A percentile compares a stretch with the other conserved stretches of the same genome.
phyloP scores from a whole-genome alignment of 2,797 vertebrate genomes.

The Varecia variegata region DNA sequence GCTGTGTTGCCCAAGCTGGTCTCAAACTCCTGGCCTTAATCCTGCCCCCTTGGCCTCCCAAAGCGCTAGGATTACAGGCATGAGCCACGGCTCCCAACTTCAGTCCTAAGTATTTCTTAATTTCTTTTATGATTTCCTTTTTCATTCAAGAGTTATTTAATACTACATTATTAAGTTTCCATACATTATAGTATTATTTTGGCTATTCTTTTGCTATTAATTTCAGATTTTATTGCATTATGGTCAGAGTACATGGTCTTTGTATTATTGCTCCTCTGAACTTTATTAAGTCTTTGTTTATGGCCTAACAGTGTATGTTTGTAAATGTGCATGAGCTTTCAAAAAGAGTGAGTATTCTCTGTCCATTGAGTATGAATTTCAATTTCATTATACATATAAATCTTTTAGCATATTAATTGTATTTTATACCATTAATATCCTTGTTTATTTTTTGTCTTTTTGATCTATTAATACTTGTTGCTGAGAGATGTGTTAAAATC shows the following conservation, averaged over 20 bases:
- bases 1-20: no score
- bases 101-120: background rate
- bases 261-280: background rate
- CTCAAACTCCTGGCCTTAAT: no score
- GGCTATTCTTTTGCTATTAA: background rate
- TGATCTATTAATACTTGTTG: background rate
- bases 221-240: background rate
- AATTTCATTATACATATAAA: background rate
- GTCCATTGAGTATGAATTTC: background rate
- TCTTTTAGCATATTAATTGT: background rate
- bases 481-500: background rate
- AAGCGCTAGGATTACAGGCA: no score
- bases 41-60: no score
- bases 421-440: background rate
- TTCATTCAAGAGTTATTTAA: background rate
- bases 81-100: no score
- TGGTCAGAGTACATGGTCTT: background rate
- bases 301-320: background rate
- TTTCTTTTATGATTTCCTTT: background rate
- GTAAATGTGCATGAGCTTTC: background rate
- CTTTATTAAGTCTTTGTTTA: background rate
- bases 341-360: background rate
- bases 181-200: background rate
- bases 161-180: background rate
- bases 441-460: background rate